Evolutionary conservation across 2,888 invertebrate species (phyloP), one percentile per base, ranked within the genome.

Genomic region (Drosophila formosana): DNA sequence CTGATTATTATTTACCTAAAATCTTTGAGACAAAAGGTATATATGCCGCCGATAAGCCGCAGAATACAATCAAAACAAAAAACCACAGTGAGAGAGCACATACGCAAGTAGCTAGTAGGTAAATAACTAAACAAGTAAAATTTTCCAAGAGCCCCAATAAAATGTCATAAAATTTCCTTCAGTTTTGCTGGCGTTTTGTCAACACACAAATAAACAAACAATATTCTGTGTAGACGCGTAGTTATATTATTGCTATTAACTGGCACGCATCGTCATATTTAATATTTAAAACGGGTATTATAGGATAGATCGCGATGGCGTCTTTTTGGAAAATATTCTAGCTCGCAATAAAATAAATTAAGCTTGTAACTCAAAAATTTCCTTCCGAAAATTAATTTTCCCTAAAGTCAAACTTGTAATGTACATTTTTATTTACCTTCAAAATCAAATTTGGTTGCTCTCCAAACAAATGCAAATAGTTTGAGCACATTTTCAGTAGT

Each of bases 21-120:
- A 62, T 66, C 63, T 60, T 60, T 28, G 39, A 70, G 57, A 69
- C 67, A 69, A 69, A 47, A 84, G 57, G 64, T 67, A 65, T 80
- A 80, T 63, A 62, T 43, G 64, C 82, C 87, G 72, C 69, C 88
- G 88, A 82, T 82, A 84, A 79, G 75, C 53, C 8, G 25, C 32
- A n/a, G 46, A 45, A 49, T 46, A 34, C 39, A 66, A 56, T 43
- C 9, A 58, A 62, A 63, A 61, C 53, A 58, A 65, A 61, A 41
- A 25, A 25, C 25, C n/a, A 7, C 11, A 34, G 34, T 9, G 11
- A 3, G 11, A 34, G 34, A 11, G 11, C 37, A 46, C 11, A 47
- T 37, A 25, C 45, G 43, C 32, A 56, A 45, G 25, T 39, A 53
- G 46, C 37, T 56, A 41, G 6, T 18, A 8, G 3, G 23, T 23